Percentiles rank a stretch among this genome's conserved stretches.
Conservation (phyloP, 2,888 invertebrate genomes). For the Oxystoma pomonae region DNA sequence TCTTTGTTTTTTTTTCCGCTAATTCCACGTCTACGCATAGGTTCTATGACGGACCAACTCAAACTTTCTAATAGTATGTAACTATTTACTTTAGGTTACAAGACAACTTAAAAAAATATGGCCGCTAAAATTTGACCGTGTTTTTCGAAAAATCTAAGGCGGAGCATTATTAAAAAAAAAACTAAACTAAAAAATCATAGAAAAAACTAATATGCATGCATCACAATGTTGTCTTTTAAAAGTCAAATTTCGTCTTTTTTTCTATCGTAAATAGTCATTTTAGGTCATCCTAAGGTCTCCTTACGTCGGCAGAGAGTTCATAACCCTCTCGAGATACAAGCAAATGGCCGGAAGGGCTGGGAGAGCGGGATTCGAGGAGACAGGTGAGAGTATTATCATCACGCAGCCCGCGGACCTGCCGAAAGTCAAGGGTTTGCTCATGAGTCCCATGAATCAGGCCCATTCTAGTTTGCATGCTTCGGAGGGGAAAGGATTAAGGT, state of each 20-base stretch:
- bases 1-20: no score
- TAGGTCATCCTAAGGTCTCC: slow-evolving; percentile 72
- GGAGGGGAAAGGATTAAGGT: slow-evolving; percentile 53
- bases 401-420: slow-evolving; percentile 58
- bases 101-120: no score
- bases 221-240: no score
- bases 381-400: slow-evolving; percentile 87
- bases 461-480: slow-evolving; percentile 56
- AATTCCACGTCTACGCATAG: no score
- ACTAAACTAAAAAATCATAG: not conserved
- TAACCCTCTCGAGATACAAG: slow-evolving; percentile 65
- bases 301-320: slow-evolving; percentile 40
- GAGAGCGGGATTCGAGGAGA: slow-evolving; percentile 77
- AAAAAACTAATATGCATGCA: not conserved
- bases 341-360: slow-evolving; percentile 97
- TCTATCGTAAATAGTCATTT: not conserved
- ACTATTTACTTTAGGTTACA: no score
- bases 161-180: no score
- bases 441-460: slow-evolving; percentile 65
- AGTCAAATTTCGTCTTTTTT: not conserved
- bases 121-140: no score
- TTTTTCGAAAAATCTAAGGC: no score
- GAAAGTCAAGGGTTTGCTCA: slow-evolving; percentile 55
- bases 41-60: no score
- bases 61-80: no score